These are phyloP conservation scores for Rhinogobius similis DNA, from an alignment of 2,113 vertebrate species.

Conservation along the genomic window DNA sequence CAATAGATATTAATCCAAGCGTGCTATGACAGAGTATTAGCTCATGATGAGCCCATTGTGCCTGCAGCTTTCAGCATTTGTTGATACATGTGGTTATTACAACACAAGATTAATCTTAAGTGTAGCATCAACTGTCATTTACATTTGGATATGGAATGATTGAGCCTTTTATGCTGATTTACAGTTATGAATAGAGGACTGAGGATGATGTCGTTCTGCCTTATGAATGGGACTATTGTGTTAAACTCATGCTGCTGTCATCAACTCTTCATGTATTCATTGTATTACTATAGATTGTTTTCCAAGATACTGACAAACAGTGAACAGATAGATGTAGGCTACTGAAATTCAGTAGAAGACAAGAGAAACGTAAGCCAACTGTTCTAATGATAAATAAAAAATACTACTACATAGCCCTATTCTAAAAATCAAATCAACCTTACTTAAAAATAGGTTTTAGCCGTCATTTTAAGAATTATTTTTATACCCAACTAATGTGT, in stretches of 20 bases:
- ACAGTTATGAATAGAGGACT: constrained; percentile 25
- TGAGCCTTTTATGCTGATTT: constrained; percentile 36
- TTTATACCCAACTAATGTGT: no score
- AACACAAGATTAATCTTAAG: constrained; percentile 12
- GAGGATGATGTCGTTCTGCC: not conserved
- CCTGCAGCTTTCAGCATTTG: constrained; percentile 40
- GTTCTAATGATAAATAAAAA: not conserved
- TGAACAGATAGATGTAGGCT: not conserved
- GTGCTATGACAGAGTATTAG: constrained; percentile 51
- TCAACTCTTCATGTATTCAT: not conserved
- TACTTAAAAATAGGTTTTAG: no score
- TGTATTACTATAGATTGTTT: not conserved
- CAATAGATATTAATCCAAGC: constrained; percentile 54
- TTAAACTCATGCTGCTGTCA: not conserved
- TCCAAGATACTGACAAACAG: not conserved
- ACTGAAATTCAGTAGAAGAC: not conserved
- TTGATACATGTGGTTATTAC: constrained; percentile 36
- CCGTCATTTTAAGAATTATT: no score
- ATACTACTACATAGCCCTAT: not conserved
- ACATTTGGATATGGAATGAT: constrained; percentile 31
- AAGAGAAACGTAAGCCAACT: not conserved
- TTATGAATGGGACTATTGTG: not conserved
- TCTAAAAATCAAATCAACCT: no score
- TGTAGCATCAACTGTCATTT: constrained; percentile 39
- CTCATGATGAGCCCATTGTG: constrained; percentile 47